Percentiles rank a stretch among this genome's conserved stretches.
These are phyloP conservation scores for Lysiphlebus fabarum DNA, from an alignment of 1,140 invertebrate genomes.

Conservation along the genomic window DNA sequence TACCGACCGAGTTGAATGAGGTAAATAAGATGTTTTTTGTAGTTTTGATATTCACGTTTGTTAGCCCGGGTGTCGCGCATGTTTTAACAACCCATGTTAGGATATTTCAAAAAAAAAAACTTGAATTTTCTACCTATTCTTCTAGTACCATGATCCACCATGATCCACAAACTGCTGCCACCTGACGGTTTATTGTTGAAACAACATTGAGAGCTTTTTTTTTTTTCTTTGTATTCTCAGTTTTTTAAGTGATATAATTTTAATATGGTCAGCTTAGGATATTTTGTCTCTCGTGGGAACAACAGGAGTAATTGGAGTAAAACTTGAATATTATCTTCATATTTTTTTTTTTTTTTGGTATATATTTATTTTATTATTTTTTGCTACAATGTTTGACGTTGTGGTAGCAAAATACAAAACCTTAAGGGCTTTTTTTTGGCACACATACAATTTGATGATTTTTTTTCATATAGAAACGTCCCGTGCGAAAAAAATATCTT, in stretches of 20 bases:
- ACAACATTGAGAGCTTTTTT: background rate
- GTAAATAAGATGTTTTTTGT: too few species aligned
- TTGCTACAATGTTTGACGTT: background rate
- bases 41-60: background rate
- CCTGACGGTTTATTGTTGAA: conserved; percentile 25
- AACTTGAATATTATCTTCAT: background rate
- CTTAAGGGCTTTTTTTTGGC: background rate
- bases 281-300: conserved; percentile 39
- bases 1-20: conserved; percentile 15
- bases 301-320: conserved; percentile 27
- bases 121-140: conserved; percentile 1
- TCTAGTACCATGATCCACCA: background rate
- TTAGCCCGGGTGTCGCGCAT: background rate
- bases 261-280: conserved; percentile 16
- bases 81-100: conserved; percentile 6
- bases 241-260: too few species aligned
- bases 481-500: conserved; percentile 11
- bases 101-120: too few species aligned
- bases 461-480: conserved; percentile 1
- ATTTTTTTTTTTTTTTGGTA: background rate
- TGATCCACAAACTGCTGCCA: conserved; percentile 46
- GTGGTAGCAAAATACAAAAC: conserved; percentile 11
- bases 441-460: background rate
- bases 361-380: conserved; percentile 4
- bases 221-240: too few species aligned